Evolutionary conservation across 1,140 invertebrate genomes (phyloP).

Genomic region (Papilio xuthus): DNA sequence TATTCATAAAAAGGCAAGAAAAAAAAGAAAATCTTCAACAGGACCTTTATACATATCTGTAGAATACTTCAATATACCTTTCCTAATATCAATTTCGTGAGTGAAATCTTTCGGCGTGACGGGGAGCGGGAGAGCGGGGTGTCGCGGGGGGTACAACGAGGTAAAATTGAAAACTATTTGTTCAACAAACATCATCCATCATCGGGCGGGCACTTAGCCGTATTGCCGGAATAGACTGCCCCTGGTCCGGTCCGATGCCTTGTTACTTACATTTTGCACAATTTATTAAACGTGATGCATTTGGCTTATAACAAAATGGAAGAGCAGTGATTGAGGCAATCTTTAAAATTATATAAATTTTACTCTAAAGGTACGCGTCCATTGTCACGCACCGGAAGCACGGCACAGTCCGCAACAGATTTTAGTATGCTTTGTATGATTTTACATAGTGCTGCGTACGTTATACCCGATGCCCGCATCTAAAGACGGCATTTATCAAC

Average conservation of each 20-base stretch:
- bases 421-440: too few relatives aligned
- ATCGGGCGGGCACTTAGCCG: constrained; percentile 67
- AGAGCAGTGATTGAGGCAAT: neutral
- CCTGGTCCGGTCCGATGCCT: constrained; percentile 30
- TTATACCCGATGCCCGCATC: too few relatives aligned
- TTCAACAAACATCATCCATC: constrained; percentile 76
- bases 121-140: constrained; percentile 13
- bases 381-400: too few relatives aligned
- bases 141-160: constrained; percentile 41
- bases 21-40: too few relatives aligned
- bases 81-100: constrained; percentile 65
- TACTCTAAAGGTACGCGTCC: too few relatives aligned
- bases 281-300: constrained; percentile 1
- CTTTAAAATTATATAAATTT: neutral
- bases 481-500: too few relatives aligned
- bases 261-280: constrained; percentile 32
- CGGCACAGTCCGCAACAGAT: too few relatives aligned
- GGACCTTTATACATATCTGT: constrained; percentile 15
- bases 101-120: constrained; percentile 56
- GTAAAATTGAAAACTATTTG: constrained; percentile 78
- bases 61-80: constrained; percentile 47
- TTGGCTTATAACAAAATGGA: neutral
- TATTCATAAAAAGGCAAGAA: too few relatives aligned
- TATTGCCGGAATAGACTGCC: constrained; percentile 58
- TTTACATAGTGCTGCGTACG: too few relatives aligned